Evolutionary conservation across 2,888 invertebrate genomes (phyloP).

Genomic region (Polia nebulosa): DNA sequence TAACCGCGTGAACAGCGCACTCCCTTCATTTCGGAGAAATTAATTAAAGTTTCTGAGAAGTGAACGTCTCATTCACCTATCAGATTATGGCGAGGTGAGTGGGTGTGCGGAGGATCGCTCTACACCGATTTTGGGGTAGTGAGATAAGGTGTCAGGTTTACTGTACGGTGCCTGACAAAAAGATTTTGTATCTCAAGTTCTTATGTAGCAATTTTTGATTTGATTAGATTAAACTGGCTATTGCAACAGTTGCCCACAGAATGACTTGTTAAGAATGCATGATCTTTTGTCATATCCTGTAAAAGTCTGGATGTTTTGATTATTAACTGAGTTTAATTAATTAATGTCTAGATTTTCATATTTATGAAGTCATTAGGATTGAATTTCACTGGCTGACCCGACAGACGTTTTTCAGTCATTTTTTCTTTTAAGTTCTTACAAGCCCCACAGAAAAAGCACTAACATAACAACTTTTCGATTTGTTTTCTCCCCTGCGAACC

Average conservation of each 20-base stretch:
- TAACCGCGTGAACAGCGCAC: conserved; percentile 77
- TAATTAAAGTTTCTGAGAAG: conserved; percentile 86
- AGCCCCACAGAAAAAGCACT: not conserved
- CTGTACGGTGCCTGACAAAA: conserved; percentile 56
- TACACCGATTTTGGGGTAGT: conserved; percentile 59
- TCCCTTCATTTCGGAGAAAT: conserved; percentile 84
- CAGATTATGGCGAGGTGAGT: conserved; percentile 74
- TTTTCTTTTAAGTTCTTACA: not conserved
- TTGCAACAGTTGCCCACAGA: not conserved
- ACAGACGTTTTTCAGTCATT: not conserved
- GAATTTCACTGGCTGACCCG: not conserved
- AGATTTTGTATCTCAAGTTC: conserved; percentile 50
- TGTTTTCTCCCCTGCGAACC: no score
- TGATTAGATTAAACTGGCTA: conserved; percentile 9
- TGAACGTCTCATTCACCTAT: conserved; percentile 81
- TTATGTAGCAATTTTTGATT: conserved; percentile 17
- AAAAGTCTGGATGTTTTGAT: not conserved
- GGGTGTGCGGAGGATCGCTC: conserved; percentile 56
- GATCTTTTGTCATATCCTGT: not conserved
- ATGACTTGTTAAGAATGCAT: not conserved
- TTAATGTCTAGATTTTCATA: not conserved
- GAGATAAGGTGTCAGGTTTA: conserved; percentile 73
- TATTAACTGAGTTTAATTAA: no score
- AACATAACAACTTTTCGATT: not conserved
- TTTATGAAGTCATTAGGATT: not conserved